Evolutionary conservation across 2,888 invertebrate species (phyloP).

Genomic region (Parnassius mnemosyne): DNA sequence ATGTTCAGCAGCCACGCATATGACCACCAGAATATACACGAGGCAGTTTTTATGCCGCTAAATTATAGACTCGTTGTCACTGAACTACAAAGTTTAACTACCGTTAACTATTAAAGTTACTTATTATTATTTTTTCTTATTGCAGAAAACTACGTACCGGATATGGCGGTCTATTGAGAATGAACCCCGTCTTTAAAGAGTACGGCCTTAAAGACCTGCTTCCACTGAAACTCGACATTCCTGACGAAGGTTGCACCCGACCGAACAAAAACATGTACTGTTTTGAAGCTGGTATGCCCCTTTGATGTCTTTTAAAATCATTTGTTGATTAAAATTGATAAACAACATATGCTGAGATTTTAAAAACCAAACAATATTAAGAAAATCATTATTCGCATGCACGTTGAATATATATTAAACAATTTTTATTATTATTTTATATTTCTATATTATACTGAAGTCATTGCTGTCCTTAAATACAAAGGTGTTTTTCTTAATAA

Average conservation of each 20-base stretch:
- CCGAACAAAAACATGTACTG: constrained; percentile 95
- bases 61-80: too few species aligned
- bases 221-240: constrained; percentile 92
- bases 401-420: too few species aligned
- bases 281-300: constrained; percentile 90
- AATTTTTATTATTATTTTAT: too few species aligned
- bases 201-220: constrained; percentile 93
- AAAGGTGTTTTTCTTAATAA: not conserved
- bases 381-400: too few species aligned
- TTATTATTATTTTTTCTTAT: constrained; percentile 20
- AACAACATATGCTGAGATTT: too few species aligned
- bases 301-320: not conserved
- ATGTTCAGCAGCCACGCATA: too few species aligned
- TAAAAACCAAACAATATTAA: too few species aligned
- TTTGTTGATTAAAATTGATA: too few species aligned
- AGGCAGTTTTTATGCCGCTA: too few species aligned
- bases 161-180: constrained; percentile 89
- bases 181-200: constrained; percentile 93
- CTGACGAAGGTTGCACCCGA: constrained; percentile 95
- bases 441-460: too few species aligned
- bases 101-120: not conserved
- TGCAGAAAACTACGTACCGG: constrained; percentile 89
- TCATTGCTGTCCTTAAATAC: too few species aligned
- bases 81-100: not conserved
- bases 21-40: too few species aligned